These are phyloP conservation scores for Archegozetes longisetosus DNA, from an alignment of 1,140 invertebrate species.

Conservation along the genomic window DNA sequence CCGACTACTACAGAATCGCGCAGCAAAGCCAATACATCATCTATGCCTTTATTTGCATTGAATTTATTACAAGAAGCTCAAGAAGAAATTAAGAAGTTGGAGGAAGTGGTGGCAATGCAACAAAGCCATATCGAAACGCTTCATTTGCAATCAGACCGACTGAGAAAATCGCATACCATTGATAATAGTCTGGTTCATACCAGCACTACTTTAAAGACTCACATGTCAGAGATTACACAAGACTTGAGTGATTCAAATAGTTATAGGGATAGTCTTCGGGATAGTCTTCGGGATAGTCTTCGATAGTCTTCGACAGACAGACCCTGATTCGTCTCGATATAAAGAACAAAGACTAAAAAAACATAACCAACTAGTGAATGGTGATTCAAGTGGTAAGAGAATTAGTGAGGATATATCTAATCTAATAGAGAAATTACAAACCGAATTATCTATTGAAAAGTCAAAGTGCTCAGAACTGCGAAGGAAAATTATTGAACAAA, in stretches of 20 bases:
- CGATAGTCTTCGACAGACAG: too few species aligned
- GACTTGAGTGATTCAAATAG: too few species aligned
- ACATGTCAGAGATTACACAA: too few species aligned
- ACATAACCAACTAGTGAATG: neutral
- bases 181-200: neutral
- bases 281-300: too few species aligned
- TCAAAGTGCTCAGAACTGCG: neutral
- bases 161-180: neutral
- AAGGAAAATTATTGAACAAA: neutral
- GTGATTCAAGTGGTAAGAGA: neutral
- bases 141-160: neutral
- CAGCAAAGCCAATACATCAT: neutral
- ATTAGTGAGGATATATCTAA: neutral
- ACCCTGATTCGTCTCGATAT: neutral
- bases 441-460: neutral
- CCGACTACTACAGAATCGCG: neutral
- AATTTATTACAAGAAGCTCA: slow-evolving; percentile 9
- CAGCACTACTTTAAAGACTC: neutral
- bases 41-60: neutral
- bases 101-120: slow-evolving; percentile 6
- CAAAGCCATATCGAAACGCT: slow-evolving; percentile 1
- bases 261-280: too few species aligned
- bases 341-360: neutral
- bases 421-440: neutral
- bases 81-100: slow-evolving; percentile 8